phyloP scores from a whole-genome alignment of 2,888 invertebrate genomes.

The Mimachlamys varia region DNA sequence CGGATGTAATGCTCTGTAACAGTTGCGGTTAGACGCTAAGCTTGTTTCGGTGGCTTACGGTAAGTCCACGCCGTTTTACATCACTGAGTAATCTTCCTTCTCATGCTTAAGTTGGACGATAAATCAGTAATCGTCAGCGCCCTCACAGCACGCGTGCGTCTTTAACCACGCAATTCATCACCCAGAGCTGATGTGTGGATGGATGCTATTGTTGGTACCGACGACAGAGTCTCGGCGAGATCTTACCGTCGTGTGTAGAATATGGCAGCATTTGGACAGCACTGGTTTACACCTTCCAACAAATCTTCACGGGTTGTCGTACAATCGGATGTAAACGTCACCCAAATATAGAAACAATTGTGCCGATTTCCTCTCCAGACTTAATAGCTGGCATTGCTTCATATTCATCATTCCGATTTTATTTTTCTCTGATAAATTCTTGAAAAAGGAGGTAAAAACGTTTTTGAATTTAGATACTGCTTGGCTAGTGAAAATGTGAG shows the following conservation, averaged over 20 bases:
- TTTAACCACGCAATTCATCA: not conserved
- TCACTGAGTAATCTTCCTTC: not conserved
- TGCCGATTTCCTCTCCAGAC: not conserved
- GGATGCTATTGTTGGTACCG: not conserved
- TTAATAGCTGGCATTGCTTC: not conserved
- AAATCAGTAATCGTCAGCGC: not conserved
- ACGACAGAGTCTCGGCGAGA: not conserved
- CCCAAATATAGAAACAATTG: not conserved
- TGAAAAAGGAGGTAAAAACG: too few species aligned
- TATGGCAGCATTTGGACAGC: not conserved
- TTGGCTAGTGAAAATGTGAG: not conserved
- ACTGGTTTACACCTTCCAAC: not conserved
- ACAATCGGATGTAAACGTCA: not conserved
- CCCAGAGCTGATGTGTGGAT: not conserved
- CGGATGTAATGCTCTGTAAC: not conserved
- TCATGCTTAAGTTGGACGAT: not conserved
- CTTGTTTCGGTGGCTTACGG: not conserved
- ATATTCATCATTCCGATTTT: not conserved
- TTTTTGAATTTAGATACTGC: not conserved
- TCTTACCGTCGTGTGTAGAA: not conserved
- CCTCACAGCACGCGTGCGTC: not conserved
- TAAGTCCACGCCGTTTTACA: not conserved
- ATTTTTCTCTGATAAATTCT: too few species aligned
- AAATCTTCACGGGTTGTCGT: not conserved
- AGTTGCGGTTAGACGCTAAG: not conserved